Evolutionary conservation across 2,888 invertebrate species (phyloP).

Genomic region (Lasioglossum zephyrum): DNA sequence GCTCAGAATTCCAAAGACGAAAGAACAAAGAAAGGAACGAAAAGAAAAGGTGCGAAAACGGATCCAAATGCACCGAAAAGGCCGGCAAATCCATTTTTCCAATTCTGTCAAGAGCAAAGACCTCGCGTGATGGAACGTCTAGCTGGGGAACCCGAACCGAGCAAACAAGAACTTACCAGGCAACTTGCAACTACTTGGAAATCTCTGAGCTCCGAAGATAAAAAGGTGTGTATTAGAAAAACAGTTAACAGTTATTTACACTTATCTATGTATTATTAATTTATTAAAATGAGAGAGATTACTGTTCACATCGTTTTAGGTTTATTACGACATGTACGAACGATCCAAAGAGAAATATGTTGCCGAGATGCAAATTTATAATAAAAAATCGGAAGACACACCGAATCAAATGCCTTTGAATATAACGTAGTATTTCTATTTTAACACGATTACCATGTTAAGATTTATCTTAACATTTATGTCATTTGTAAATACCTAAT

Average conservation of each 20-base stretch:
- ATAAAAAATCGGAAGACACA: constrained; percentile 82
- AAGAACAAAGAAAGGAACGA: constrained; percentile 85
- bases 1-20: constrained; percentile 77
- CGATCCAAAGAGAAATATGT: constrained; percentile 92
- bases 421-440: constrained; percentile 85
- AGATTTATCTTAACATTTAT: no score
- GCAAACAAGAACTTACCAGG: constrained; percentile 91
- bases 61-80: constrained; percentile 92
- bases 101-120: constrained; percentile 92
- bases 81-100: constrained; percentile 92
- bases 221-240: constrained; percentile 86
- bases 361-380: constrained; percentile 88
- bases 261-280: background rate
- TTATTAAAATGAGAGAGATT: constrained; percentile 19
- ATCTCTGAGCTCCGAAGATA: constrained; percentile 88
- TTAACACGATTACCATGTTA: constrained; percentile 20
- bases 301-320: constrained; percentile 84
- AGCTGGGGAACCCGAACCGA: constrained; percentile 88
- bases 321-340: constrained; percentile 90
- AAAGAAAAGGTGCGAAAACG: constrained; percentile 87
- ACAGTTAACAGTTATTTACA: background rate
- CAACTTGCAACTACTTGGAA: constrained; percentile 91
- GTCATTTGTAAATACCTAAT: constrained; percentile 75
- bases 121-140: constrained; percentile 90
- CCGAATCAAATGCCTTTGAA: constrained; percentile 83